Percentiles rank a stretch among this genome's conserved stretches.
Conservation (phyloP, 2,113 vertebrate genomes). For the Urocynchramus pylzowi region DNA sequence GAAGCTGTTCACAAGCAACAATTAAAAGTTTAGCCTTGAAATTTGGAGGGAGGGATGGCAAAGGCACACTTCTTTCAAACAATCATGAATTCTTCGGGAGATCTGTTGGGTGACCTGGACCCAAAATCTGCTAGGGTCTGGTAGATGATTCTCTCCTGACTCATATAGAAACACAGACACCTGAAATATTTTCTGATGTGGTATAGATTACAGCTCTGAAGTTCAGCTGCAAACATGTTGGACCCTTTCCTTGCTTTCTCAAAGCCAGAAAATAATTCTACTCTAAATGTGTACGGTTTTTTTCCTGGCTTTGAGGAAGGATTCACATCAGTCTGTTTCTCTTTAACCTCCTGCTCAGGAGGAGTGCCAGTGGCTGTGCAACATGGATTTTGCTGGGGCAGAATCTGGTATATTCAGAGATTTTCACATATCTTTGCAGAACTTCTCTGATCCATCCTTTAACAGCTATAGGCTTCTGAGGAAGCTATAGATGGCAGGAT, state of each 20-base stretch:
- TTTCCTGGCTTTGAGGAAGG: background rate
- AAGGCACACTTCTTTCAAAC: background rate
- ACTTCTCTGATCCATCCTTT: background rate
- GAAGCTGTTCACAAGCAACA: background rate
- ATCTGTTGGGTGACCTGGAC: background rate
- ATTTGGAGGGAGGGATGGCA: fast-evolving
- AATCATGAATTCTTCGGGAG: background rate
- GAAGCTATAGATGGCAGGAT: background rate
- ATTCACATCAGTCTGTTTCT: background rate
- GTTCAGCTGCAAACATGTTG: background rate
- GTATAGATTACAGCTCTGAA: background rate
- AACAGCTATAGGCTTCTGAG: background rate
- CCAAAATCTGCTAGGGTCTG: background rate
- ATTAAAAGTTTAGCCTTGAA: background rate
- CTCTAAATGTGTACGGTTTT: background rate
- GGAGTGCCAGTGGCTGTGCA: background rate
- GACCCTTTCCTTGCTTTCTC: background rate
- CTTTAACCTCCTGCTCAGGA: background rate
- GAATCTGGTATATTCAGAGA: background rate
- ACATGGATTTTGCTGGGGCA: background rate
- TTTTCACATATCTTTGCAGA: background rate
- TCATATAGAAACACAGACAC: background rate
- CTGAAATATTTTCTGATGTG: background rate
- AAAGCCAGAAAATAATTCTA: background rate
- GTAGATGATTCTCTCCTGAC: background rate